Evolutionary conservation across 2,113 vertebrate species (phyloP), one percentile per base, ranked within the genome.

Genomic region (Dryoscopus gambensis): DNA sequence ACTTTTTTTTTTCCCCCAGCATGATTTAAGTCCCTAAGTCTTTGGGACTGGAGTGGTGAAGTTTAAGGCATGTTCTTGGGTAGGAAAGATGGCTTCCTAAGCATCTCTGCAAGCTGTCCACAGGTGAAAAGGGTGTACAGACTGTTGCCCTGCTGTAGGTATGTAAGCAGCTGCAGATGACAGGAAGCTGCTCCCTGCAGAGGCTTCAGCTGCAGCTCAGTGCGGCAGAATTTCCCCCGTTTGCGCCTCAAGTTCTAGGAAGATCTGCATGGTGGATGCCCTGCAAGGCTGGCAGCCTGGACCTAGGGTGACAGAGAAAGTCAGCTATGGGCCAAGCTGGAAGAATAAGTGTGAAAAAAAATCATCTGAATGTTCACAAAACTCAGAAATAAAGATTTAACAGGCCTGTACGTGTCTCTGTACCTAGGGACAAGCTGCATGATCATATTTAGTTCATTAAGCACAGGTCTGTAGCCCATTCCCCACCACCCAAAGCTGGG

Each of bases 321-420:
- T 63, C 18, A 62, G 4, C 24, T 11, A 13, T 0, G 1, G 39
- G 25, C 13, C 75, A 65, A 89, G 3, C 3, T 87, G 16, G 35
- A 69, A 50, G 22, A 60, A 15, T 40, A 57, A 84, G 13, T 22
- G 8, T 1, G 7, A 78, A 59, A 78, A 55, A 55, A 77, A 23
- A 11, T 8, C 23, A 46, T 4, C 4, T 46, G 30, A 8, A 2
- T 15, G 6, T n/a, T 33, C 13, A 75, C 1, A 1, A 74, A 13
- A 62, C 8, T 55, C 24, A 25, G 57, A 83, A 11, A 63, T 11
- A 63, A 86, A 49, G 10, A 0, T 74, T 76, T 44, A 39, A n/a
- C 2, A 10, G 14, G 5, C 30, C 31, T 62, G 5, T 44, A 44
- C 0, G 0, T 7, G 11, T 47, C 6, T 79, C 40, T 40, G 9